A percentile compares a stretch with the other conserved stretches of the same genome.
These are phyloP conservation scores for Diadophis punctatus DNA, from an alignment of 2,113 vertebrate genomes.

Conservation along the genomic window DNA sequence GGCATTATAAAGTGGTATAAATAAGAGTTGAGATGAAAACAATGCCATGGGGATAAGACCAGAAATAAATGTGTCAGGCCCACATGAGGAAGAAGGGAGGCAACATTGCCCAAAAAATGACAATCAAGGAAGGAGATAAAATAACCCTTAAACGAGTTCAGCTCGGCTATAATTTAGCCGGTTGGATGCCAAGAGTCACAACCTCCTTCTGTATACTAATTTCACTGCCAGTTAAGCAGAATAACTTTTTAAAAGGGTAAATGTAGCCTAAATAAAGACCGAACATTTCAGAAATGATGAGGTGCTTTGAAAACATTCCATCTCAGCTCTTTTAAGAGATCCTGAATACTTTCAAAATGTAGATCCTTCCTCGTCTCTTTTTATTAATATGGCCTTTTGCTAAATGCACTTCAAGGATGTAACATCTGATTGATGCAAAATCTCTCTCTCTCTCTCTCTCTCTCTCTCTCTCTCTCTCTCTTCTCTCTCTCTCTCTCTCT, in stretches of 20 bases:
- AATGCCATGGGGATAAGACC: not conserved
- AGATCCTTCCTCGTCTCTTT: constrained; percentile 25
- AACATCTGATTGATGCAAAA: constrained; percentile 15
- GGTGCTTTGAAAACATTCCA: not conserved
- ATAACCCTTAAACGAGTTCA: not conserved
- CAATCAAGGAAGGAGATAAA: not conserved
- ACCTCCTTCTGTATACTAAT: not conserved
- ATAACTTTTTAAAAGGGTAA: not conserved
- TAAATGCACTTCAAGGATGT: constrained; percentile 25
- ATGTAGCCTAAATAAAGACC: not conserved
- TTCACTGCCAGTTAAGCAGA: not conserved
- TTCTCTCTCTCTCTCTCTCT: too few species aligned
- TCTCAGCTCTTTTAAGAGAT: not conserved
- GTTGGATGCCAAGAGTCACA: not conserved
- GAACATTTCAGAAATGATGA: not conserved
- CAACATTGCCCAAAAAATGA: not conserved
- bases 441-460: too few species aligned
- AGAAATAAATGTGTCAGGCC: not conserved
- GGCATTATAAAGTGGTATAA: too few species aligned
- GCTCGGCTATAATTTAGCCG: not conserved
- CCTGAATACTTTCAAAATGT: not conserved
- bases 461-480: too few species aligned
- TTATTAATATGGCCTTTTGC: constrained; percentile 26
- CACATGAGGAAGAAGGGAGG: not conserved
- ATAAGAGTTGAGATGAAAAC: not conserved